Base-by-base conservation (phyloP, 2,888 invertebrate genomes). In the Amphimallon solstitiale region DNA sequence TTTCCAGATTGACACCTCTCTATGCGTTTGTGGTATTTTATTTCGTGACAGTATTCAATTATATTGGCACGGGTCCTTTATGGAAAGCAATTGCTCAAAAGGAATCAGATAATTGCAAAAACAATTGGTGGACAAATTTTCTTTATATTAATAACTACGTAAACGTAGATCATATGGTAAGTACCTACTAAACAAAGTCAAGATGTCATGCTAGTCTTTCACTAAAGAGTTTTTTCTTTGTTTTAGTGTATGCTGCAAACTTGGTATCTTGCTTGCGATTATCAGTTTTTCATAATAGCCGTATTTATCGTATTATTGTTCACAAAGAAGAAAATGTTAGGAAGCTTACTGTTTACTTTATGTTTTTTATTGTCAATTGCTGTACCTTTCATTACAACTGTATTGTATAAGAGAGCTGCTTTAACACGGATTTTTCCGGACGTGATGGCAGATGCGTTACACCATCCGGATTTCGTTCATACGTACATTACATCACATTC, bases 201-300 rank as follows among this genome's bases (percentile, higher is more conserved):
- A 23, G 2, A 23, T 23, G 2, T 23, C 23, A 23, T 23, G 2
- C 23, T 40, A 17, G 2, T 17, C 12, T 15, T 3, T 2, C 7
- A 43, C 17, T 15, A 15, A 14, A 3, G 9, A 15, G 17, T 17
- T 19, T 35, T 21, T 7, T 6, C 40, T 48, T 51, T 14, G 14
- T 82, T 84, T 37, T 81, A 91, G 90, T 91, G 91, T 73, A 84
- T 90, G 80, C 83, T 87, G 0, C 85, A 87, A 68, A 85, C 89
- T 0, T 91, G 91, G 91, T 90, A 89, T 79, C 84, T 90, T 37
- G 88, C 91, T 0, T 89, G 88, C 67, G 91, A 91, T 79, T 89
- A 90, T 80, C 90, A 91, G 77, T 88, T 86, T 80, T 89, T 89
- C 79, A 79, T 87, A 49, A 76, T 89, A 12, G 85, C 86, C 0